Base-by-base conservation (phyloP, 2,888 invertebrate species). In the Cecidostiba fungosa region DNA sequence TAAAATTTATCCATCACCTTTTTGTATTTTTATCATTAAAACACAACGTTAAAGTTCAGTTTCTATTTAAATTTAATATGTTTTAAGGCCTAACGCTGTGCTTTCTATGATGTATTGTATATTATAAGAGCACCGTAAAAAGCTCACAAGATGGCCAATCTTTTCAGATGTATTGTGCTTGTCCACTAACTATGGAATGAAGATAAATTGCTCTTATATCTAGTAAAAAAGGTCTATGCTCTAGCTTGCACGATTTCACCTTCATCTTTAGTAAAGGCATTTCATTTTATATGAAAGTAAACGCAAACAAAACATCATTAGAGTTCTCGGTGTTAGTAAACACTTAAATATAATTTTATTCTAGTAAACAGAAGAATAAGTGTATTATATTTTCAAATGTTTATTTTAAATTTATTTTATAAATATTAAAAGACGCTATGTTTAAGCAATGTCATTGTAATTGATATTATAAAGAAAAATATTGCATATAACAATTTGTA, bases 31-130 rank as follows among this genome's bases (percentile, higher is more conserved):
- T 32, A 32, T 32, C 32, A 32, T 32, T 32, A 32, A 32, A 32
- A 32, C 32, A 32, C 32, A 32, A 32, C 3, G 3, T 32, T 5
- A 36, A 36, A 36, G 2, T 36, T 6, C 6, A 36, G 36, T 3
- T 36, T 36, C 5, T 47, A 6, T 19, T 50, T 50, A 3, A 76
- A 32, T n/a, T 32, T n/a, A 36, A 77, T 54, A 10, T 10, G 19
- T 26, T 36, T 78, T 23, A 47, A n/a, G 47, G 47, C 12, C 10
- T 8, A 47, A 78, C 32, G 59, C 29, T 47, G n/a, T 47, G 47
- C 69, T 78, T 78, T 78, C 78, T 69, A 78, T n/a, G n/a, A n/a
- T 69, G 66, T 47, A 82, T 66, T 43, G 1, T 43, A 62, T 43
- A 72, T 32, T 5, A 19, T 39, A 12, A n/a, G 29, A 69, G 1